Percentiles rank a stretch among this genome's conserved stretches.
phyloP scores from a whole-genome alignment of 2,113 vertebrate species.

The Sterrhoptilus dennistouni region DNA sequence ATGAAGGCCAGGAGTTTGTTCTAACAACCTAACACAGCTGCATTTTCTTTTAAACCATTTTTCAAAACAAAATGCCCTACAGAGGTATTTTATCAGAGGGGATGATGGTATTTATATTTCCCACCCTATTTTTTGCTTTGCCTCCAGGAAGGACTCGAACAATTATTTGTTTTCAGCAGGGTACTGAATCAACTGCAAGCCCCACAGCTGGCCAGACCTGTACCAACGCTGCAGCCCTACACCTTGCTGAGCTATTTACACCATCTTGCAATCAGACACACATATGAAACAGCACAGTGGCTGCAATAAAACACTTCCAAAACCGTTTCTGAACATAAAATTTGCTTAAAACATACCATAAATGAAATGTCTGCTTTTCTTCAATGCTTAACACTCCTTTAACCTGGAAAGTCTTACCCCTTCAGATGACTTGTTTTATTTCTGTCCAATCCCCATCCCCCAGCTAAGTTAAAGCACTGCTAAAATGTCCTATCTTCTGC shows the following conservation, averaged over 20 bases:
- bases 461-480: neutral
- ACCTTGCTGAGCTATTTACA: neutral
- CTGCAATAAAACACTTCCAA: neutral
- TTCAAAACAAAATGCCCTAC: neutral
- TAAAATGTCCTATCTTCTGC: neutral
- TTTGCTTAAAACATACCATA: neutral
- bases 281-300: neutral
- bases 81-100: neutral
- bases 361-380: neutral
- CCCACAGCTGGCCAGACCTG: neutral
- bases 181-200: accelerated
- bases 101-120: neutral
- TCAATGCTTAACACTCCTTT: neutral
- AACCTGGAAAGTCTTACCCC: neutral
- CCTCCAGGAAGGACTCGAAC: neutral
- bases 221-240: neutral
- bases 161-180: neutral
- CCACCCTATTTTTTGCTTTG: neutral
- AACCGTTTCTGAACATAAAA: neutral
- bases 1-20: neutral
- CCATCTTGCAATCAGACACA: neutral
- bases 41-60: neutral
- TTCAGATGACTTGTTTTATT: neutral
- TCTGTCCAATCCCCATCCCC: neutral
- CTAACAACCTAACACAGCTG: neutral